These are phyloP conservation scores for Accipiter virgatus DNA, from an alignment of 2,113 vertebrate genomes.

Conservation along the genomic window DNA sequence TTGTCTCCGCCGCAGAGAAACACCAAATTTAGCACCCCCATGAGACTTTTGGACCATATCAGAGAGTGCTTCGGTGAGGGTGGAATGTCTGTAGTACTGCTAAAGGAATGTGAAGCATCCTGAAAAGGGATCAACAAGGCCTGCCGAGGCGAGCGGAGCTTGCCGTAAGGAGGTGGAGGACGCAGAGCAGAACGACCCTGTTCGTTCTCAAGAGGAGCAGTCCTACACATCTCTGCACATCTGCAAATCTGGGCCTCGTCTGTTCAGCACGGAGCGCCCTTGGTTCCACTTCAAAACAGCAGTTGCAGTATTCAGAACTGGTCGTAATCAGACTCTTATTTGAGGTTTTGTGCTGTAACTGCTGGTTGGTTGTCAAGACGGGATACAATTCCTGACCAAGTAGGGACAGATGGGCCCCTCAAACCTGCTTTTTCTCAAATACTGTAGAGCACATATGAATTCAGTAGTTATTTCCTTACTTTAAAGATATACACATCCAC, in stretches of 20 bases:
- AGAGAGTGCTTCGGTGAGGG: constrained; percentile 24
- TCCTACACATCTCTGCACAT: background rate
- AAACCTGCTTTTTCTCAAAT: constrained; percentile 19
- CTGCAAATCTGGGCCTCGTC: background rate
- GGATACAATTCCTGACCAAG: background rate
- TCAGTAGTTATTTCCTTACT: constrained; percentile 51
- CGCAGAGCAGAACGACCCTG: background rate
- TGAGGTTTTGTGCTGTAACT: background rate
- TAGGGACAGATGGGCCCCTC: background rate
- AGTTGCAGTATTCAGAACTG: fast-evolving
- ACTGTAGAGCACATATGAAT: background rate
- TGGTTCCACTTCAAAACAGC: background rate
- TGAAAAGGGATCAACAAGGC: constrained; percentile 25
- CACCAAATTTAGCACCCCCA: constrained; percentile 44
- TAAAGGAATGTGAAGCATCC: constrained; percentile 61
- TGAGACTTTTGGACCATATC: constrained; percentile 48
- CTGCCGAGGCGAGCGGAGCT: background rate
- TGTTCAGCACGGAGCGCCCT: background rate
- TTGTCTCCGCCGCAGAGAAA: constrained; percentile 1
- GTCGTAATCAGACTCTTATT: background rate
- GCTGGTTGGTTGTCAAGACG: background rate
- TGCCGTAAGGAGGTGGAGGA: background rate
- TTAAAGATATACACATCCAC: constrained; percentile 28
- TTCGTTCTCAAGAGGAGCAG: background rate
- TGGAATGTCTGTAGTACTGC: constrained; percentile 56